phyloP scores from a whole-genome alignment of 2,797 vertebrate species.

The Eulemur coronatus region DNA sequence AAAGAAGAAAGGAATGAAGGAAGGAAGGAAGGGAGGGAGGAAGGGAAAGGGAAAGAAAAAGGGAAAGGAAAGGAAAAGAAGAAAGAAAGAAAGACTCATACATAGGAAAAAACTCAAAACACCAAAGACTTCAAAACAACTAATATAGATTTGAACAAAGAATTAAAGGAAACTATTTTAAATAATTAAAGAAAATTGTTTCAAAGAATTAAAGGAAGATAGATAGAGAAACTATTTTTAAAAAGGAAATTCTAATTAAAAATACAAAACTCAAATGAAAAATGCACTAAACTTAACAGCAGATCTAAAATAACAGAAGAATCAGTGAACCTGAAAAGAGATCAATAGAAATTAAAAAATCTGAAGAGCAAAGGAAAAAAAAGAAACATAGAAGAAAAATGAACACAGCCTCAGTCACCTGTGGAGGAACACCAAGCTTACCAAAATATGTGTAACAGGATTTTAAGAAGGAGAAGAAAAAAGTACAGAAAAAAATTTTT shows the following conservation, averaged over 20 bases:
- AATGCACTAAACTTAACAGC: neutral
- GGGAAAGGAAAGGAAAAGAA: too few species aligned
- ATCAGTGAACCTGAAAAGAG: neutral
- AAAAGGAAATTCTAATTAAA: neutral
- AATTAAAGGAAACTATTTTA: neutral
- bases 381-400: neutral
- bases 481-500: neutral
- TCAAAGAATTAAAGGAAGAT: neutral
- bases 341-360: neutral
- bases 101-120: neutral
- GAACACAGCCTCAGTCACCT: neutral
- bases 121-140: neutral
- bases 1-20: neutral
- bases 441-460: neutral
- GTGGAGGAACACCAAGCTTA: neutral
- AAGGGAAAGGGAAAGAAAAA: too few species aligned
- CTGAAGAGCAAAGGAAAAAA: neutral
- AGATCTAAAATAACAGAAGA: neutral
- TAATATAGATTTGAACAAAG: neutral
- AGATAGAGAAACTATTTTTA: neutral
- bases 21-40: neutral
- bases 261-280: neutral
- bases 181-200: neutral
- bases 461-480: neutral
- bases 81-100: neutral